Conservation (phyloP, 2,888 invertebrate genomes). For the Agriopis leucophaearia region DNA sequence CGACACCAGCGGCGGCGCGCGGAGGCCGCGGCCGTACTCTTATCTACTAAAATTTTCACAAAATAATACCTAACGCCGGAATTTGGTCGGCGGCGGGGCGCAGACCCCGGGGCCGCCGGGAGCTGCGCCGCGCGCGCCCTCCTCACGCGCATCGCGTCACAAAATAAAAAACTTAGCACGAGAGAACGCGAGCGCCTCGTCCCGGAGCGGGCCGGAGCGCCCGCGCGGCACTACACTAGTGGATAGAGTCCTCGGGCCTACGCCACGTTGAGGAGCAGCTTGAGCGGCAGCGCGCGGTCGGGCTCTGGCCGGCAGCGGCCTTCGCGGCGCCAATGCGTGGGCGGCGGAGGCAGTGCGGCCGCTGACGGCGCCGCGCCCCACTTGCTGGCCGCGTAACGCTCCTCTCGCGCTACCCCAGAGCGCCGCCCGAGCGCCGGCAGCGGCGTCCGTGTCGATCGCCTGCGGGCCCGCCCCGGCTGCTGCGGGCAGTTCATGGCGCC, state of each 20-base stretch:
- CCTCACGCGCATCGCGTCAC: constrained; percentile 68
- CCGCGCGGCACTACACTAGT: constrained; percentile 73
- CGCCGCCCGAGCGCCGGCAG: constrained; percentile 54
- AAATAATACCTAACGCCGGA: constrained; percentile 86
- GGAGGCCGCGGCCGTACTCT: constrained; percentile 65
- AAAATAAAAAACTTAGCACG: constrained; percentile 82
- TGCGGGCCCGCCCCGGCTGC: constrained; percentile 57
- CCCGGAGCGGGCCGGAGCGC: constrained; percentile 57
- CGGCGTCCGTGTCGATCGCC: constrained; percentile 62
- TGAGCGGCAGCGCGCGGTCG: constrained; percentile 87
- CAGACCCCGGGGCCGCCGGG: constrained; percentile 72
- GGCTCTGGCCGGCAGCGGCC: constrained; percentile 81
- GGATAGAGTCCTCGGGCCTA: constrained; percentile 71
- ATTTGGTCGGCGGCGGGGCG: constrained; percentile 73
- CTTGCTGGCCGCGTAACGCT: constrained; percentile 90
- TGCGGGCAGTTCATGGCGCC: constrained; percentile 65
- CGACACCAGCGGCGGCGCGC: constrained; percentile 48
- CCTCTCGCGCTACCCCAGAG: constrained; percentile 60
- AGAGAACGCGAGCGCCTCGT: constrained; percentile 67
- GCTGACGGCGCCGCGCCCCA: constrained; percentile 94
- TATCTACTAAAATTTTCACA: constrained; percentile 85
- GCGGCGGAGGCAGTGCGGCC: constrained; percentile 92
- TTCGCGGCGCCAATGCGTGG: constrained; percentile 90
- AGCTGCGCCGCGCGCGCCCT: constrained; percentile 64
- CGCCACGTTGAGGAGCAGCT: constrained; percentile 88